These are phyloP conservation scores for Altica lythri DNA, from an alignment of 2,888 invertebrate species.

Conservation along the genomic window DNA sequence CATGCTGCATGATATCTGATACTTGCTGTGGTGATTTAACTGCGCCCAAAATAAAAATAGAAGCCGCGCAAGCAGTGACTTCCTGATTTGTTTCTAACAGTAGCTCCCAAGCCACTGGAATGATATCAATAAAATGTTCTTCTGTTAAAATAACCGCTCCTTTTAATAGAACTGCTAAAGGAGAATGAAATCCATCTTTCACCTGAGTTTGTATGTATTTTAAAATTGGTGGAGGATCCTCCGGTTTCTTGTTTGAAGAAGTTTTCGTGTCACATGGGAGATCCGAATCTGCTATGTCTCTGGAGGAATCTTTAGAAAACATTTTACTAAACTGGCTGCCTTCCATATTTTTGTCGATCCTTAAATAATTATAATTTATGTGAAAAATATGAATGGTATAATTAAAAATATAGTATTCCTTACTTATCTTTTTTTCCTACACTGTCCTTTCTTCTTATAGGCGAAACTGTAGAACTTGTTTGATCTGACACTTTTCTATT, in stretches of 20 bases:
- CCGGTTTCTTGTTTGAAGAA: constrained; percentile 57
- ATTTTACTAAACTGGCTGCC: constrained; percentile 59
- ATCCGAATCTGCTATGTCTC: constrained; percentile 61
- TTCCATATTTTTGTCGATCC: constrained; percentile 60
- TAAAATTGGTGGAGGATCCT: constrained; percentile 71
- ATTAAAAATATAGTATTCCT: constrained; percentile 25
- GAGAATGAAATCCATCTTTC: constrained; percentile 87
- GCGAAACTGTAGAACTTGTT: constrained; percentile 77
- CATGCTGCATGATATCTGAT: constrained; percentile 85
- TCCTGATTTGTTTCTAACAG: constrained; percentile 90
- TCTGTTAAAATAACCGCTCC: constrained; percentile 88
- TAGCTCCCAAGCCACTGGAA: constrained; percentile 95
- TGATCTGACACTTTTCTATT: constrained; percentile 80
- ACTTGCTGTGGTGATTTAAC: constrained; percentile 91
- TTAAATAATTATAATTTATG: constrained; percentile 34
- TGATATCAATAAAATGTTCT: constrained; percentile 83
- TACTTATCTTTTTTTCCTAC: constrained; percentile 71
- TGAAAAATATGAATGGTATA: background rate
- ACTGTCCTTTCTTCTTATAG: constrained; percentile 78
- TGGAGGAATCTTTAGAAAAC: constrained; percentile 60
- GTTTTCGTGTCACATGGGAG: constrained; percentile 51
- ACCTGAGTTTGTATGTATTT: constrained; percentile 85
- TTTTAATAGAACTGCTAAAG: constrained; percentile 84
- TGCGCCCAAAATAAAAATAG: constrained; percentile 89
- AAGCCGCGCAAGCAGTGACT: constrained; percentile 82